phyloP scores from a whole-genome alignment of 1,140 invertebrate species.

The Thrips palmi region DNA sequence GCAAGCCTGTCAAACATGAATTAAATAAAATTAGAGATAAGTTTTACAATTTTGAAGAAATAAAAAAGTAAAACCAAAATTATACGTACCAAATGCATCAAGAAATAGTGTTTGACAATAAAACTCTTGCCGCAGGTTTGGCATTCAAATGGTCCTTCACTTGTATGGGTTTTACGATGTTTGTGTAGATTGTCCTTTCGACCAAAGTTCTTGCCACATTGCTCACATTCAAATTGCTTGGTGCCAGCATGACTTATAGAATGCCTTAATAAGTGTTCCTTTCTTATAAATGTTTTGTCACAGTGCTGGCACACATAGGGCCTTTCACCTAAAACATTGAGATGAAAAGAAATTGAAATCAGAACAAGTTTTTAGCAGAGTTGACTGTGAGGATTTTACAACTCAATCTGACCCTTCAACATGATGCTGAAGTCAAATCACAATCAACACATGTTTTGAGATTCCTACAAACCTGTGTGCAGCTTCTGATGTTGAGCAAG shows the following conservation, averaged over 20 bases:
- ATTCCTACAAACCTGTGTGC: constrained; percentile 50
- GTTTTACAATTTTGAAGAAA: no score
- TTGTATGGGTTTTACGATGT: constrained; percentile 45
- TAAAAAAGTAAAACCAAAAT: no score
- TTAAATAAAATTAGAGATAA: no score
- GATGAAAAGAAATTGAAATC: background rate
- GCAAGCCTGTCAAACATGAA: no score
- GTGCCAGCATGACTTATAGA: constrained; percentile 54
- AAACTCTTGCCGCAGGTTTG: constrained; percentile 50
- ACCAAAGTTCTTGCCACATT: constrained; percentile 57
- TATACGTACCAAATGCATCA: constrained; percentile 39
- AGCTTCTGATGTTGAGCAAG: constrained; percentile 40
- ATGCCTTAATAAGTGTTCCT: constrained; percentile 52
- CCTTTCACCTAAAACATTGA: constrained; percentile 35
- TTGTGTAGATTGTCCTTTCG: constrained; percentile 58
- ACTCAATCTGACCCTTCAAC: background rate
- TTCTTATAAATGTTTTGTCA: constrained; percentile 50
- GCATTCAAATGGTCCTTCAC: constrained; percentile 45
- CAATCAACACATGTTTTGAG: constrained; percentile 1
- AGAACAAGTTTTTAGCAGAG: background rate
- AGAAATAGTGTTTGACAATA: constrained; percentile 44
- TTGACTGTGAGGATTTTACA: background rate
- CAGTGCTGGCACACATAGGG: constrained; percentile 50
- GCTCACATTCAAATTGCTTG: constrained; percentile 52
- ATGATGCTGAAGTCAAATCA: background rate